These are phyloP conservation scores for Diceros bicornis DNA, from an alignment of 2,797 vertebrate genomes.

Conservation along the genomic window DNA sequence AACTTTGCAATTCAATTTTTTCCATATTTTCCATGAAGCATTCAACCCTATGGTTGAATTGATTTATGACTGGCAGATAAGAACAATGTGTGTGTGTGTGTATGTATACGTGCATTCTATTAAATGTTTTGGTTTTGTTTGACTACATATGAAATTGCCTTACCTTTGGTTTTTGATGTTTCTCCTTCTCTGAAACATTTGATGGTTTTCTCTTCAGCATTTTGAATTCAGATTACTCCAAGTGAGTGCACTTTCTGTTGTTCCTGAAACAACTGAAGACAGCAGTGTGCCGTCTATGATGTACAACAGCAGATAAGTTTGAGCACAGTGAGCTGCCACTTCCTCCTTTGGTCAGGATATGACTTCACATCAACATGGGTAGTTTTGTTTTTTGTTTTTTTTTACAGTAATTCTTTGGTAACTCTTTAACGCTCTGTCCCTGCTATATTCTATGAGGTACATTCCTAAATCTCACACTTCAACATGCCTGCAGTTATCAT, in stretches of 20 bases:
- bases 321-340: conserved; percentile 72
- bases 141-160: conserved; percentile 76
- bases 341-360: conserved; percentile 90
- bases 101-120: not conserved
- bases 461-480: not conserved
- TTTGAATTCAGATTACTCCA: conserved; percentile 80
- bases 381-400: not conserved
- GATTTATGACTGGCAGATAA: conserved; percentile 11
- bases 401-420: conserved; percentile 67
- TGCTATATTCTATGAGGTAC: not conserved
- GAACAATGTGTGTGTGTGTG: not conserved
- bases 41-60: not conserved
- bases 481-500: not conserved
- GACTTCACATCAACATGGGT: conserved; percentile 81
- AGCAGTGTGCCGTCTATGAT: not conserved
- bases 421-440: conserved; percentile 11
- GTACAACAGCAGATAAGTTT: conserved; percentile 2
- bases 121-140: conserved; percentile 11
- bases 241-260: conserved; percentile 41
- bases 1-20: not conserved
- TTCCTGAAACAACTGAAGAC: conserved; percentile 65
- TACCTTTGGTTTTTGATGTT: conserved; percentile 96
- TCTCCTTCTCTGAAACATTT: conserved; percentile 96
- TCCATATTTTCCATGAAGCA: not conserved
- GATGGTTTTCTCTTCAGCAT: conserved; percentile 97